phyloP scores from a whole-genome alignment of 2,113 vertebrate genomes.

The Urocynchramus pylzowi region DNA sequence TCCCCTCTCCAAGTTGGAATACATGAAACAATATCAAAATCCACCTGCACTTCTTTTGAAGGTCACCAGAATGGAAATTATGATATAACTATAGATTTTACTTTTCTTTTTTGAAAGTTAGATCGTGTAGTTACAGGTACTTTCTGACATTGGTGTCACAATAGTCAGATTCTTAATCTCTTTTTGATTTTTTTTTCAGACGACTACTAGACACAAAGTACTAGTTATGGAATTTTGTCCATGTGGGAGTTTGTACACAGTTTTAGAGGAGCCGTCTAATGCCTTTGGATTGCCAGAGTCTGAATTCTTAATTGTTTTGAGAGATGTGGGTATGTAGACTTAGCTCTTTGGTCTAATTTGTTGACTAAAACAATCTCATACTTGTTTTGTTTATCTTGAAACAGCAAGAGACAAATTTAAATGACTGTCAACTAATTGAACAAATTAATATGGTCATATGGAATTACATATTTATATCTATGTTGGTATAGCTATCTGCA shows the following conservation, averaged over 20 bases:
- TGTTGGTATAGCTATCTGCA: not conserved
- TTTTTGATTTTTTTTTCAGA: constrained; percentile 61
- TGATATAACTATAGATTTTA: not conserved
- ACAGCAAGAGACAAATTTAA: not conserved
- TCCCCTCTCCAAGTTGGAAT: not conserved
- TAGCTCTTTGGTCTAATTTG: not conserved
- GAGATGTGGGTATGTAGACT: constrained; percentile 89
- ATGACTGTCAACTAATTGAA: not conserved
- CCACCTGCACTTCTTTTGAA: not conserved
- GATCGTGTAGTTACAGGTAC: not conserved
- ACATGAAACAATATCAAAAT: not conserved
- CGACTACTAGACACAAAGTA: constrained; percentile 93
- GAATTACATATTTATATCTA: not conserved
- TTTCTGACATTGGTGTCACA: not conserved
- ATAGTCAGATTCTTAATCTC: not conserved
- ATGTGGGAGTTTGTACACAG: constrained; percentile 94
- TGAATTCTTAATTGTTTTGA: constrained; percentile 95
- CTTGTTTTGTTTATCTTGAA: not conserved
- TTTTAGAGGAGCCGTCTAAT: constrained; percentile 93
- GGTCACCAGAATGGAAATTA: not conserved
- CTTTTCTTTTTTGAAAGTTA: not conserved
- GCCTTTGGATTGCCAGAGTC: constrained; percentile 95
- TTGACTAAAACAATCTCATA: not conserved
- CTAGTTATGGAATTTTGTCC: constrained; percentile 98
- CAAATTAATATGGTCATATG: not conserved